Evolutionary conservation across 2,113 vertebrate genomes (phyloP).

Genomic region (Charina bottae): DNA sequence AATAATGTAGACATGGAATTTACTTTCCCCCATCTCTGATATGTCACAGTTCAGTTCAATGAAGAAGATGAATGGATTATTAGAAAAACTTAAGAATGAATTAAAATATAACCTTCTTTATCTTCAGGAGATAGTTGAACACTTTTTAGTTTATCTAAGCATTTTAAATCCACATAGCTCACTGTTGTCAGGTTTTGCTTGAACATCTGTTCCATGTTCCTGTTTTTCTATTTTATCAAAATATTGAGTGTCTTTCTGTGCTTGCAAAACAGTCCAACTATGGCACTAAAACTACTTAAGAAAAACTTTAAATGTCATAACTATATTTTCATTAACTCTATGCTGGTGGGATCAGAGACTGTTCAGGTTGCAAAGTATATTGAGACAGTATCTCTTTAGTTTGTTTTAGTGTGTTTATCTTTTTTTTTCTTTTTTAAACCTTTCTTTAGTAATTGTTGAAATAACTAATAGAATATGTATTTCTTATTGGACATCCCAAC

Average conservation of each 20-base stretch:
- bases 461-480: background rate
- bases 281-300: background rate
- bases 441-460: background rate
- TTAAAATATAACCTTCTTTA: background rate
- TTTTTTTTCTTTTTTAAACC: background rate
- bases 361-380: background rate
- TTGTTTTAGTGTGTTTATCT: background rate
- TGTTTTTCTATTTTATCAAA: background rate
- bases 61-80: background rate
- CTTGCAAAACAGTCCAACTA: background rate
- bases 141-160: background rate
- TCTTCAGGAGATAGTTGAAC: background rate
- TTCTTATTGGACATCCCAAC: conserved; percentile 19
- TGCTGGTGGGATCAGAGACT: background rate
- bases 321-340: background rate
- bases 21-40: background rate
- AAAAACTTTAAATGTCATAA: background rate
- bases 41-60: background rate
- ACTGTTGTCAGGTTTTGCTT: background rate
- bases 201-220: background rate
- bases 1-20: background rate
- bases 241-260: background rate
- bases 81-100: background rate
- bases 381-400: background rate
- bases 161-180: background rate